Conservation (phyloP, 1,140 invertebrate genomes). For the Tetraneura akinire region DNA sequence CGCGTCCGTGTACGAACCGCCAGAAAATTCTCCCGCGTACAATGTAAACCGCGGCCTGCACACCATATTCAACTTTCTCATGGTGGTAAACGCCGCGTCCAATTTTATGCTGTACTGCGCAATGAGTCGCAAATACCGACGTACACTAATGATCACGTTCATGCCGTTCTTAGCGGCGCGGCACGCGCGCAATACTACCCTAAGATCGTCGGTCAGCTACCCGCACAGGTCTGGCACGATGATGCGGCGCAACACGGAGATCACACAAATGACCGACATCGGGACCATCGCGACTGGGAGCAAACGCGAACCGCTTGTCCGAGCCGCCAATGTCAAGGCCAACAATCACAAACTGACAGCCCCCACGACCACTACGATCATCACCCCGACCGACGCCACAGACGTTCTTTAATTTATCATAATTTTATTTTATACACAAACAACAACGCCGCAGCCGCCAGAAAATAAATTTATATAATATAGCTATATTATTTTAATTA, state of each 20-base stretch:
- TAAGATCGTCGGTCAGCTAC: conserved; percentile 38
- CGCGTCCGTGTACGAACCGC: conserved; percentile 60
- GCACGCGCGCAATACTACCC: conserved; percentile 34
- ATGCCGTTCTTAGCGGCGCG: conserved; percentile 60
- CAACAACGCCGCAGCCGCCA: too few relatives aligned
- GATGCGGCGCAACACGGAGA: conserved; percentile 29
- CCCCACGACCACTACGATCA: background rate
- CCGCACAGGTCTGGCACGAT: conserved; percentile 37
- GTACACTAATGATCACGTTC: conserved; percentile 70
- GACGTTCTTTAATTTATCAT: background rate
- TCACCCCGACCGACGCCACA: background rate
- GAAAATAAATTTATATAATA: too few relatives aligned
- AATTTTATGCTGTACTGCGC: conserved; percentile 80
- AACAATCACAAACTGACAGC: background rate
- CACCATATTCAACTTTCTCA: conserved; percentile 74
- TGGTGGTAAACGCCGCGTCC: conserved; percentile 70
- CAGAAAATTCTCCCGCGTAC: conserved; percentile 55
- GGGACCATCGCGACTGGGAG: background rate
- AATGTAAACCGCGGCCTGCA: conserved; percentile 63
- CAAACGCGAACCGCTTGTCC: conserved; percentile 16
- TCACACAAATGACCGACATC: conserved; percentile 36
- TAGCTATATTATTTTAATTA: too few relatives aligned
- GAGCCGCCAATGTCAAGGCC: background rate
- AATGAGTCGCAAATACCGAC: conserved; percentile 74
- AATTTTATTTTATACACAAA: too few relatives aligned